Base-by-base conservation (phyloP, 2,888 invertebrate genomes). In the Thelaira solivaga region DNA sequence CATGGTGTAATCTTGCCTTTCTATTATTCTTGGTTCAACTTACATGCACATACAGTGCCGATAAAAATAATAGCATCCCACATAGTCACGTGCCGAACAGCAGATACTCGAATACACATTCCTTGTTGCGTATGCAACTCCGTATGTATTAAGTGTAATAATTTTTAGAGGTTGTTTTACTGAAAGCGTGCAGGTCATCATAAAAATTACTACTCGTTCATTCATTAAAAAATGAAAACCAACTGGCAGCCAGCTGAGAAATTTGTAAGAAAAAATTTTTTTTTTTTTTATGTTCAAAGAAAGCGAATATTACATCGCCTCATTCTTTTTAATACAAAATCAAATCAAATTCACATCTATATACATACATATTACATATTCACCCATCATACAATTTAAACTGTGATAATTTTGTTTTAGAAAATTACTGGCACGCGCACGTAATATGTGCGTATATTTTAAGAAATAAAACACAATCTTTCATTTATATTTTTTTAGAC, bases 1-100 rank as follows among this genome's bases (percentile, higher is more conserved):
- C n/a, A n/a, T n/a, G n/a, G n/a, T n/a, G n/a, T n/a, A n/a, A n/a
- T n/a, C n/a, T n/a, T n/a, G n/a, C n/a, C n/a, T n/a, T n/a, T n/a
- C n/a, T n/a, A n/a, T n/a, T n/a, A n/a, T n/a, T n/a, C n/a, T n/a
- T n/a, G n/a, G n/a, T n/a, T n/a, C n/a, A n/a, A n/a, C n/a, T n/a
- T n/a, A n/a, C n/a, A n/a, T n/a, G n/a, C n/a, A n/a, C n/a, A n/a
- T n/a, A n/a, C n/a, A n/a, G n/a, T n/a, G n/a, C n/a, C n/a, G n/a
- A n/a, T n/a, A n/a, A n/a, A n/a, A n/a, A n/a, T n/a, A n/a, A n/a
- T 61, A 57, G 68, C 67, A 68, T 62, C 76, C 71, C 45, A 61
- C 79, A 59, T 34, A 59, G 80, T 81, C 81, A 81, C 80, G 81
- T 81, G 81, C 55, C 75, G n/a, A 57, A 55, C 36, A 41, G n/a